Base-by-base conservation (phyloP, 2,888 invertebrate species). In the Polyommatus iphigenia region DNA sequence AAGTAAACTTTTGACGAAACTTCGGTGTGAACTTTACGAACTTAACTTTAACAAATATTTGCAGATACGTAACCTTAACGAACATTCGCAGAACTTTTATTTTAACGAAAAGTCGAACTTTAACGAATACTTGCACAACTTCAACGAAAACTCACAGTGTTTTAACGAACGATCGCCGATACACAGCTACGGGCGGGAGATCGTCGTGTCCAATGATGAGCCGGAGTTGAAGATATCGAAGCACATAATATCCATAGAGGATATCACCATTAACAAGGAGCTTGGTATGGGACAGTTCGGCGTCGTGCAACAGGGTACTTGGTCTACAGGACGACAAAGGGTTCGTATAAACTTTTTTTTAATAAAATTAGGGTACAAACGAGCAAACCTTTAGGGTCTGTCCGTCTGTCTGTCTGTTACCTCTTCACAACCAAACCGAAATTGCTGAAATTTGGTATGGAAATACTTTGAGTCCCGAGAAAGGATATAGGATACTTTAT, bases 271-370 rank as follows among this genome's bases (percentile, higher is more conserved):
- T 76, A 98, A 98, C 88, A 99, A 99, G 88, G 98, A 98, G 87
- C 94, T 99, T 78, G 99, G 99, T 46, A 97, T 97, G 85, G 99
- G 99, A 18, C 99, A 99, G 90, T 99, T 99, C 93, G 99, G 99
- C 5, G 97, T 98, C 18, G 99, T 99, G 0, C 99, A 99, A 88
- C 99, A 99, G 91, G 99, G 99, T 3, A 98, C 98, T 10, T 99
- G 99, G 99, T 98, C 98, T 76, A 98, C 98, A 86, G 98, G 98
- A 83, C 98, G 97, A 79, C 98, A 98, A 91, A 95, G 98, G 92
- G 97, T 98, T 90, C 91, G 94, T 86, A 79, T 62, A 15, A 54
- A 50, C 15, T 18, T 15, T 54, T 18, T 50, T 54, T 54, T 46
- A 0, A 46, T 46, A 10, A 10, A 46, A 46, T 46, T 46, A 46